Percentiles rank a stretch among this genome's conserved stretches.
Conservation (phyloP, 1,140 invertebrate species). For the Ephestia elutella region DNA sequence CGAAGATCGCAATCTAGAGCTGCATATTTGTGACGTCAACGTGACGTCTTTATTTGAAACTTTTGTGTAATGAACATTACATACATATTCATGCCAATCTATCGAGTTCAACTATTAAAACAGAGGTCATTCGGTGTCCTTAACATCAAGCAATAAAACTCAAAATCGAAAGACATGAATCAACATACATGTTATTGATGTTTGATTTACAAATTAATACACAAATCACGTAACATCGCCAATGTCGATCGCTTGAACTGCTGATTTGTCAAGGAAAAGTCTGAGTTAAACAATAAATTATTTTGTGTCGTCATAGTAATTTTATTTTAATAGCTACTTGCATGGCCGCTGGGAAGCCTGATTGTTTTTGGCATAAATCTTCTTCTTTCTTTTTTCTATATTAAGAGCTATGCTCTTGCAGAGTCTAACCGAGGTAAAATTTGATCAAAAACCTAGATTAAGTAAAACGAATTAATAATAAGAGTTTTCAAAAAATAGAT, state of each 20-base stretch:
- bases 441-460: too few species aligned
- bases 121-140: conserved; percentile 3
- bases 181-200: neutral
- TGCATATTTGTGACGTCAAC: neutral
- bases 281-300: neutral
- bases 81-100: conserved; percentile 11
- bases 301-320: neutral
- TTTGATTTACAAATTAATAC: conserved; percentile 9
- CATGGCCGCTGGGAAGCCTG: too few species aligned
- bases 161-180: neutral
- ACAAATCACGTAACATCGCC: conserved; percentile 9
- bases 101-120: neutral
- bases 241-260: conserved; percentile 6
- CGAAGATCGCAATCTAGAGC: too few species aligned
- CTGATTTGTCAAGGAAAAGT: conserved; percentile 9
- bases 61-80: neutral
- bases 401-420: too few species aligned
- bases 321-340: neutral
- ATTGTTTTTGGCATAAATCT: too few species aligned
- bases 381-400: too few species aligned
- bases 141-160: conserved; percentile 1
- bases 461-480: too few species aligned
- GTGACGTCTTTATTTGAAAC: conserved; percentile 5
- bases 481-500: too few species aligned
- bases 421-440: too few species aligned